Conservation (phyloP, 2,113 vertebrate genomes). For the Melanerpes formicivorus region DNA sequence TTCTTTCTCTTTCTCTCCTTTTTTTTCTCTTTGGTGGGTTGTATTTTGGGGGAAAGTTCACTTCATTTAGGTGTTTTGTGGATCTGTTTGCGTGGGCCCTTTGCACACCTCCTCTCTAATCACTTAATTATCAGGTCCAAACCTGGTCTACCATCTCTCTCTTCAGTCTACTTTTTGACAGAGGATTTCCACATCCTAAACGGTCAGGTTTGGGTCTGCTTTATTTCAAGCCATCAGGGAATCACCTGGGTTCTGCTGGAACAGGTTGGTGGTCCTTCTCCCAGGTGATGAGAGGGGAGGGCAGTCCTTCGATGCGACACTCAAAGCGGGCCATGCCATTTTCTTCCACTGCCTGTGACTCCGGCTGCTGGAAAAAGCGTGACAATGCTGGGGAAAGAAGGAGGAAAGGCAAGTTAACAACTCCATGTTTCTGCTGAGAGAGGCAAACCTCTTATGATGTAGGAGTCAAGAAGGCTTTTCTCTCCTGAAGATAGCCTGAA, state of each 20-base stretch:
- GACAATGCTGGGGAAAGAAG: constrained; percentile 79
- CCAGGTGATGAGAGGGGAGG: constrained; percentile 89
- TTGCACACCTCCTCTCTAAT: background rate
- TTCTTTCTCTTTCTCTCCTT: background rate
- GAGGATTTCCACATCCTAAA: background rate
- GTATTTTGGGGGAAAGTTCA: background rate
- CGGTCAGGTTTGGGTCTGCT: background rate
- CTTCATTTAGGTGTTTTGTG: background rate
- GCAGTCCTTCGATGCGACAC: constrained; percentile 89
- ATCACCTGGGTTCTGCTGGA: constrained; percentile 85
- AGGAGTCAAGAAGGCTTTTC: background rate
- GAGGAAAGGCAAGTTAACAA: background rate
- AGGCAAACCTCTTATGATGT: background rate
- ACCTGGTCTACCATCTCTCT: background rate
- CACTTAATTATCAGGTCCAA: background rate
- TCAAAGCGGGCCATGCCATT: constrained; percentile 89
- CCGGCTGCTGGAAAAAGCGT: constrained; percentile 86
- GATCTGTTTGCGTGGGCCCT: background rate
- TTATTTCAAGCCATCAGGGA: background rate
- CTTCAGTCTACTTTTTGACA: background rate
- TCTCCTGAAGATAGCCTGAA: background rate
- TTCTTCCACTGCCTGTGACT: constrained; percentile 81
- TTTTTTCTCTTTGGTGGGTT: background rate
- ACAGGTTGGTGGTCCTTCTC: constrained; percentile 85
- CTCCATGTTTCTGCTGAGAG: background rate